Base-by-base conservation (phyloP, 2,113 vertebrate genomes). In the Corythornis cristatus region DNA sequence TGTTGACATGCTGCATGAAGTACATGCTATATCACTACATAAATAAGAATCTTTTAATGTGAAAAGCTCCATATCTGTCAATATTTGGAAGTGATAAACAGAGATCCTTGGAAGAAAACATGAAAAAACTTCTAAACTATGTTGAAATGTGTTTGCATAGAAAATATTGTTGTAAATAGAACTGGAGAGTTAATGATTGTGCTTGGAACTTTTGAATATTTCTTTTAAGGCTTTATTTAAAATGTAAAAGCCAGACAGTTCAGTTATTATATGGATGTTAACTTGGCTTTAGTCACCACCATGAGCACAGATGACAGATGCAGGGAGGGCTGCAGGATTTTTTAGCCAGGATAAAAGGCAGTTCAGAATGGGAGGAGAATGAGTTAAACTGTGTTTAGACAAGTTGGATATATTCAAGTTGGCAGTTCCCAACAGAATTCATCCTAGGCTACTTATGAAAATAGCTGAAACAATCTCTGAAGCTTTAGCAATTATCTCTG, bases 401-500 rank as follows among this genome's bases (percentile, higher is more conserved):
- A 35, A 60, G 45, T 25, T 87, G 58, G 40, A 50, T 76, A 6
- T 82, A 83, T 93, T 68, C 48, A 65, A 8, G 54, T 83, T 95
- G 82, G 31, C 85, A 89, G 78, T 62, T 91, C 54, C 54, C 5
- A 8, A 29, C 84, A 91, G 73, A 93, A 23, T 51, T 84, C n/a
- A 29, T 87, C 42, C n/a, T 89, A 26, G 57, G 7, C 35, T 82
- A 8, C 82, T 82, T 76, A 58, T 0, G 5, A 58, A 76, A 85
- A 54, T 46, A 79, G 71, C 74, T 89, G 89, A 58, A 93, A 56
- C 48, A 37, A 2, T 68, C 58, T 85, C 62, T 86, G 87, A 72
- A 76, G 43, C 81, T 46, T 66, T 91, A 73, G 74, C 46, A 75
- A 7, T 89, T 95, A 58, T 37, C 54, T 85, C 33, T 87, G 74